Evolutionary conservation across 2,888 invertebrate species (phyloP), one percentile per base, ranked within the genome.

Genomic region (Seira sanloemensis): DNA sequence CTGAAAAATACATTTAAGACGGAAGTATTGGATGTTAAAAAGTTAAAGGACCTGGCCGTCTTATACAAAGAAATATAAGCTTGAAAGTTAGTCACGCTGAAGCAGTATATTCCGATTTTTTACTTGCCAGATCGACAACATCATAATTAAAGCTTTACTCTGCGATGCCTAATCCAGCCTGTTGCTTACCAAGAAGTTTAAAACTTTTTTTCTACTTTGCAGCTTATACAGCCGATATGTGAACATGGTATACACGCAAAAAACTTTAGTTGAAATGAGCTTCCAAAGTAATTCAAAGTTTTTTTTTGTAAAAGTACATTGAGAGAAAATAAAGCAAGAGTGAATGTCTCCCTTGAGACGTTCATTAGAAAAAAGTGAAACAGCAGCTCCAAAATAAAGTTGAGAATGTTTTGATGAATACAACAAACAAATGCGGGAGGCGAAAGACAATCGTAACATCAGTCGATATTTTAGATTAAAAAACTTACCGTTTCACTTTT

Each of bases 401-500:
- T 78, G 78, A 68, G 69, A 72, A 75, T 81, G 81, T 72, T 58
- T 58, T 82, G 82, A 82, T 82, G 67, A 77, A 72, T 76, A 82
- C 82, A 82, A 69, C 66, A 58, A 58, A 58, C 12, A 9, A 58
- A 58, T 58, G 58, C 58, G n/a, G 69, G 65, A 71, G 81, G 66
- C 37, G 58, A 58, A 37, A 58, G 58, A 58, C 58, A 58, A 65
- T 37, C 37, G 81, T 58, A 69, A 74, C 67, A 74, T 19, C 68
- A 73, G 50, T 25, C 67, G 67, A 58, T 77, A 77, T 58, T 58
- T 58, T 58, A 58, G 58, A 58, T 58, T 58, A 58, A n/a, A 12
- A 58, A 58, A 58, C 9, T 58, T 18, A n/a, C 58, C 58, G 58
- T n/a, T 58, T 58, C 58, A 58, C 58, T 58, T 58, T 58, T n/a